Percentiles rank a stretch among this genome's conserved stretches.
These are phyloP conservation scores for Hypotaenidia philippensis DNA, from an alignment of 2,797 vertebrate species.

Conservation along the genomic window DNA sequence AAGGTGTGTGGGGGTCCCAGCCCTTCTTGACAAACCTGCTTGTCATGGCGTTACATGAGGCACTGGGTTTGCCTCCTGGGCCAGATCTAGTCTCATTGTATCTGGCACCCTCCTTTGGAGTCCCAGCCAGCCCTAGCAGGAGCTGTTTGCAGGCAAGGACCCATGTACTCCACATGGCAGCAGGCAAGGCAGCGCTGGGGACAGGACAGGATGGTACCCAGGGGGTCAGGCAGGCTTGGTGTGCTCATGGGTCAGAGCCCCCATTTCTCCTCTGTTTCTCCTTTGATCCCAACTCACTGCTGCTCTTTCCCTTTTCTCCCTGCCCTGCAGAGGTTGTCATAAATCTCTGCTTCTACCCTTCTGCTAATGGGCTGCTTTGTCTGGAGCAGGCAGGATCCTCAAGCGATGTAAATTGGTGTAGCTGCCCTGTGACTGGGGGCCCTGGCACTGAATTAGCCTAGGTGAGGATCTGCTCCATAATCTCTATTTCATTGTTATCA, in stretches of 20 bases:
- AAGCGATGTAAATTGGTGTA: background rate
- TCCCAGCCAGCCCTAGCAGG: background rate
- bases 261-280: background rate
- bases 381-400: background rate
- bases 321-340: background rate
- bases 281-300: background rate
- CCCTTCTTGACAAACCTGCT: background rate
- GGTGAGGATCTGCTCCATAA: background rate
- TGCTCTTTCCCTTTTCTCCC: background rate
- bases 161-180: background rate
- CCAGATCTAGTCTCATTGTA: background rate
- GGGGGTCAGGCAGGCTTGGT: background rate
- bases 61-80: accelerated
- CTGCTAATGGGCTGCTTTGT: background rate
- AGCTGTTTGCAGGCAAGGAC: background rate
- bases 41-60: accelerated
- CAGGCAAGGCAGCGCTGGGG: background rate
- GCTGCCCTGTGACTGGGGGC: background rate
- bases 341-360: background rate
- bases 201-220: background rate
- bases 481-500: constrained; percentile 34
- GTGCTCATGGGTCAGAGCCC: background rate
- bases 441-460: background rate
- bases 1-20: accelerated
- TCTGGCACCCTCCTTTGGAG: background rate